A percentile compares a stretch with the other conserved stretches of the same genome.
phyloP scores from a whole-genome alignment of 2,888 invertebrate species.

The Therioaphis trifolii region DNA sequence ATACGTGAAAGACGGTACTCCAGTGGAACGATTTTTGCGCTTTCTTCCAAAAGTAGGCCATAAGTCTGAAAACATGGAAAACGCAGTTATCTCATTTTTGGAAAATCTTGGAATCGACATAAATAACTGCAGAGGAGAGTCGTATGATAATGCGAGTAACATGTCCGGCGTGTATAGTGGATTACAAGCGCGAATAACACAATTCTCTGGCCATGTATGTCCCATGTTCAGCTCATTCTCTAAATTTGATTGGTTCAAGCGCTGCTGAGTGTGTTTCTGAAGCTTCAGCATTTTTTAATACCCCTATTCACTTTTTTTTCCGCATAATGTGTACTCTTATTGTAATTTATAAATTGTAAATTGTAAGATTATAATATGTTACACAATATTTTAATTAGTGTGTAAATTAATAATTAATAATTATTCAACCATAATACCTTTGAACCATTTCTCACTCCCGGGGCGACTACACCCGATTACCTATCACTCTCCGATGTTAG shows the following conservation, averaged over 20 bases:
- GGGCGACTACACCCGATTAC: no score
- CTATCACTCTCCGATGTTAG: no score
- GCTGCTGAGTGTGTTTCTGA: conserved; percentile 42
- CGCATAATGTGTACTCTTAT: not conserved
- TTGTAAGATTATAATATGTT: no score
- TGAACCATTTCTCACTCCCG: no score
- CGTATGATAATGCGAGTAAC: conserved; percentile 16
- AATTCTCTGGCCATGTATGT: conserved; percentile 43
- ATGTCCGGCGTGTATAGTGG: conserved; percentile 15
- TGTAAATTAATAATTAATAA: no score
- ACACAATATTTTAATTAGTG: no score
- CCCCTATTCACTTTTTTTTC: conserved; percentile 41
- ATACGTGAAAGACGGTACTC: no score
- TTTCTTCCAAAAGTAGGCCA: conserved; percentile 16
- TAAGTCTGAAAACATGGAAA: conserved; percentile 16
- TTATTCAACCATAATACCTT: no score
- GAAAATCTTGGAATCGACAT: conserved; percentile 8
- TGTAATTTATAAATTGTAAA: no score
- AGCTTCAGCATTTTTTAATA: conserved; percentile 42
- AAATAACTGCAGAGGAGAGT: conserved; percentile 17
- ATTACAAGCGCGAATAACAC: conserved; percentile 38
- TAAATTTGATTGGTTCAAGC: conserved; percentile 42
- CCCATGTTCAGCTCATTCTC: conserved; percentile 42
- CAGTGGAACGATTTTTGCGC: conserved; percentile 19
- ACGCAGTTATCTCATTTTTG: no score